These are phyloP conservation scores for Thereva unica DNA, from an alignment of 2,888 invertebrate genomes.

Conservation along the genomic window DNA sequence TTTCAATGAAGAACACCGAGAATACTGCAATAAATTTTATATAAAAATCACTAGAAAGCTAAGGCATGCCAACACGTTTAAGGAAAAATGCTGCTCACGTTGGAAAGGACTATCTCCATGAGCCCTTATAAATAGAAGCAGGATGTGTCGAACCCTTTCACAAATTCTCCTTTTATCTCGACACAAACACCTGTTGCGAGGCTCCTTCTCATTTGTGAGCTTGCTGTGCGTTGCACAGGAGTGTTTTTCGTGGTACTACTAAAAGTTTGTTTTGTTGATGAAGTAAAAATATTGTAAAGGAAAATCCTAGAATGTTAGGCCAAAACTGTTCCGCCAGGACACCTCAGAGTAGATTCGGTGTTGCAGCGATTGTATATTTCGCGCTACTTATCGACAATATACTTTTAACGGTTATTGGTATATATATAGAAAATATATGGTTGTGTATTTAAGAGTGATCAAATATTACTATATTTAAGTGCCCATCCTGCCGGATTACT, in stretches of 20 bases:
- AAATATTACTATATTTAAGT: constrained; percentile 61
- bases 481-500: constrained; percentile 78
- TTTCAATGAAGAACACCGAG: constrained; percentile 4
- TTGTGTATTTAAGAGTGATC: constrained; percentile 20
- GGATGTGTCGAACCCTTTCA: constrained; percentile 50
- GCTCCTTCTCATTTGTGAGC: constrained; percentile 6
- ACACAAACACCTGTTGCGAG: constrained; percentile 55
- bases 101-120: constrained; percentile 13
- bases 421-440: constrained; percentile 51
- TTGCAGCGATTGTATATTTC: constrained; percentile 68
- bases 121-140: constrained; percentile 37
- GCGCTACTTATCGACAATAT: constrained; percentile 84
- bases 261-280: neutral
- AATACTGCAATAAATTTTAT: constrained; percentile 4
- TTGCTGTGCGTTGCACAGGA: constrained; percentile 10
- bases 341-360: constrained; percentile 49
- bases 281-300: too few relatives aligned
- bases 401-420: constrained; percentile 85
- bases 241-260: neutral
- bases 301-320: constrained; percentile 8
- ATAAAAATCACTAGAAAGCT: constrained; percentile 11
- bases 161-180: constrained; percentile 51
- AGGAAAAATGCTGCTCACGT: neutral
- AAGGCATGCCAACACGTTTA: neutral
- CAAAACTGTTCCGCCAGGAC: constrained; percentile 5